Conservation (phyloP, 2,797 vertebrate species). For the Phoeniculus purpureus region DNA sequence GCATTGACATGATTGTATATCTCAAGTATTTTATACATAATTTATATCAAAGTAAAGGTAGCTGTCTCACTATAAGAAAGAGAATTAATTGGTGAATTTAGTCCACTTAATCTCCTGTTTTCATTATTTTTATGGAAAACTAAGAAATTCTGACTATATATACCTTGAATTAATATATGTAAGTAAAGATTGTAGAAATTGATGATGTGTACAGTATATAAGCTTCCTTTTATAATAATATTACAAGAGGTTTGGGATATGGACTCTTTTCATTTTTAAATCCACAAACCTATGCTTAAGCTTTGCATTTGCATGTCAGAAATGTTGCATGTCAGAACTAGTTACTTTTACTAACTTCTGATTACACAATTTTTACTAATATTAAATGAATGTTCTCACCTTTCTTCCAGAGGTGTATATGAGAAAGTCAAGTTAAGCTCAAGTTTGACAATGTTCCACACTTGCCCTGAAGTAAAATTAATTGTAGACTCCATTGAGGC, state of each 20-base stretch:
- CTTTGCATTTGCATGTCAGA: not conserved
- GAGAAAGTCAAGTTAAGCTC: not conserved
- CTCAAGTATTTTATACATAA: not conserved
- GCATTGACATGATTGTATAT: accelerated
- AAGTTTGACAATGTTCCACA: not conserved
- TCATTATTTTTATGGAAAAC: not conserved
- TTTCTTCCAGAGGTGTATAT: not conserved
- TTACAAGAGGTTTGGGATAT: not conserved
- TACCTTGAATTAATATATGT: not conserved
- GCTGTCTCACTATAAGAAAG: not conserved
- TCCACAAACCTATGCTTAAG: not conserved
- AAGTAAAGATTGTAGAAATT: accelerated
- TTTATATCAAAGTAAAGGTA: not conserved
- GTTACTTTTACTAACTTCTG: no score
- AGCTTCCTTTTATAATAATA: not conserved
- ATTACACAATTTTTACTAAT: not conserved
- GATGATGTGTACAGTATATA: not conserved
- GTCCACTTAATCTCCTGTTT: not conserved
- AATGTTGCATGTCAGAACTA: not conserved
- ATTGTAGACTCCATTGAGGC: no score
- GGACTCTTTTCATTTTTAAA: not conserved
- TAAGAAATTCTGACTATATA: not conserved
- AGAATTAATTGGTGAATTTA: not conserved
- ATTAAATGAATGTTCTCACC: not conserved
- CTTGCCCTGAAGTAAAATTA: not conserved